These are phyloP conservation scores for Microtus oregoni DNA, from an alignment of 2,113 vertebrate species.

Conservation along the genomic window DNA sequence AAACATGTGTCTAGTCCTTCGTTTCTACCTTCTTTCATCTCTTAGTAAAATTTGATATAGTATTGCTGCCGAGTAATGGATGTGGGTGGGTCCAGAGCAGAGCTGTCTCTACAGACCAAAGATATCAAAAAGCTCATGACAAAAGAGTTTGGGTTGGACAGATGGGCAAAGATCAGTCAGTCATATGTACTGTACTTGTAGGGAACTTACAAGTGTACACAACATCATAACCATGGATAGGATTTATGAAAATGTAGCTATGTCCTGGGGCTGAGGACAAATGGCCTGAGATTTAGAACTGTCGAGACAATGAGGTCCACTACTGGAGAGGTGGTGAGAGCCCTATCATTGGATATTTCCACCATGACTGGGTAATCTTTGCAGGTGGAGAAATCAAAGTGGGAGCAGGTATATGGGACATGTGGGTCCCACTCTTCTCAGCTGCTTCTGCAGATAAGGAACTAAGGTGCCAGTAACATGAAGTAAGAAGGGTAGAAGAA, in stretches of 20 bases:
- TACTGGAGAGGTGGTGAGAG: not conserved
- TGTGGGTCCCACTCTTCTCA: not conserved
- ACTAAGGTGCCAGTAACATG: not conserved
- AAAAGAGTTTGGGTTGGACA: not conserved
- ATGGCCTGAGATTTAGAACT: not conserved
- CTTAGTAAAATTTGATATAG: not conserved
- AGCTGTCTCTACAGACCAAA: not conserved
- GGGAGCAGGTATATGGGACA: not conserved
- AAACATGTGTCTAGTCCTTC: not conserved
- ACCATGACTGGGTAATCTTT: not conserved
- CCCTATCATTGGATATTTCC: not conserved
- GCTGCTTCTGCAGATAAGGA: not conserved
- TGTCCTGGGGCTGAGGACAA: not conserved
- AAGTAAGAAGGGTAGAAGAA: not conserved
- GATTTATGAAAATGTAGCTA: not conserved
- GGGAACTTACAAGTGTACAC: not conserved
- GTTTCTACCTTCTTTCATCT: not conserved
- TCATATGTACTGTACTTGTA: fast-evolving
- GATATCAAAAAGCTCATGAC: not conserved
- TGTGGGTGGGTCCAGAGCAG: not conserved
- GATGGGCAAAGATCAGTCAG: not conserved
- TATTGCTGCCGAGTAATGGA: not conserved
- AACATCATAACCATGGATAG: not conserved
- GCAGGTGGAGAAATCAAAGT: not conserved
- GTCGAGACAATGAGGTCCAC: fast-evolving